Conservation (phyloP, 2,888 invertebrate species). For the Callimorpha dominula region DNA sequence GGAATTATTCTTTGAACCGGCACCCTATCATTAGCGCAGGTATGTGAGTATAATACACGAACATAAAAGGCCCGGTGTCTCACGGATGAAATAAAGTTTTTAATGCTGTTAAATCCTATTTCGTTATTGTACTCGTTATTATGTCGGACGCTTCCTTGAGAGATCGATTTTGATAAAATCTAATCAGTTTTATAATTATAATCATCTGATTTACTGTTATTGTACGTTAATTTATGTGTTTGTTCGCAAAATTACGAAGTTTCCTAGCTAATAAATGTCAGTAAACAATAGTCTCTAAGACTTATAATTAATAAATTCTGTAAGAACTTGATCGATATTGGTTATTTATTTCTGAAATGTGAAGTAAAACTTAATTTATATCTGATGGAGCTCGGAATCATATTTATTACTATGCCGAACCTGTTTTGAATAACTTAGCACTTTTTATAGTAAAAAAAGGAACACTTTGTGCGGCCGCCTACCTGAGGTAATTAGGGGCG, state of each 20-base stretch:
- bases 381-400: constrained; percentile 50
- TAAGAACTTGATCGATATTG: constrained; percentile 35
- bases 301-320: constrained; percentile 35
- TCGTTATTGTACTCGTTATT: constrained; percentile 49
- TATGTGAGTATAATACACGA: constrained; percentile 61
- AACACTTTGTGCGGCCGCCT: constrained; percentile 68
- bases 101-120: constrained; percentile 60
- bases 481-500: constrained; percentile 76
- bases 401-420: constrained; percentile 59
- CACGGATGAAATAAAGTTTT: constrained; percentile 68
- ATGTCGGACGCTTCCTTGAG: constrained; percentile 21
- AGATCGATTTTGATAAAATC: constrained; percentile 42
- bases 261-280: constrained; percentile 36
- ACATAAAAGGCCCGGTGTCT: constrained; percentile 63
- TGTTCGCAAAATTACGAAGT: constrained; percentile 22
- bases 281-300: constrained; percentile 26
- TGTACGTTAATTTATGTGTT: constrained; percentile 28
- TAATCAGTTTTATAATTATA: constrained; percentile 41
- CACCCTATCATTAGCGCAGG: constrained; percentile 82
- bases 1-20: constrained; percentile 53
- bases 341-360: constrained; percentile 36
- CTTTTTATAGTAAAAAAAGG: constrained; percentile 64
- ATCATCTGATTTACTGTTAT: constrained; percentile 22
- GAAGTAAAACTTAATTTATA: constrained; percentile 50
- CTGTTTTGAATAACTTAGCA: constrained; percentile 72